Evolutionary conservation across 1,140 invertebrate genomes (phyloP).

Genomic region (Drosophila virilis): DNA sequence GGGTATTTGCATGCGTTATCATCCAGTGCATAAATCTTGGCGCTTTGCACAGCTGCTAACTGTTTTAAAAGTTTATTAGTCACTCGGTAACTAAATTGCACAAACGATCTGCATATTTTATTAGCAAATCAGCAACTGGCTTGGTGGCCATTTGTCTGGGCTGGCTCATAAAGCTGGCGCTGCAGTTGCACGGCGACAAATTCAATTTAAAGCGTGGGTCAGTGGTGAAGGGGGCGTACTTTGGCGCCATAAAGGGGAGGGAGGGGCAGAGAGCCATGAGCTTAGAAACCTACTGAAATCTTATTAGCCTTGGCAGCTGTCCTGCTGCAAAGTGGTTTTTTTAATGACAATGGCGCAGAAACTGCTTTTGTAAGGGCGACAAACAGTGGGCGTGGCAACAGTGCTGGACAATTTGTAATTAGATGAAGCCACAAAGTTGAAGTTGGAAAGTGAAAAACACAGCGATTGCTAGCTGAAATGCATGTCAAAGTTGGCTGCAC

Average conservation of each 20-base stretch:
- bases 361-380: constrained; percentile 9
- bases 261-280: neutral
- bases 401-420: constrained; percentile 11
- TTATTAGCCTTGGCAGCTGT: constrained; percentile 45
- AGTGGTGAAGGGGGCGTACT: neutral
- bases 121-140: constrained; percentile 25
- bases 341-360: constrained; percentile 24
- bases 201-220: constrained; percentile 34
- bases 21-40: neutral
- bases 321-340: constrained; percentile 18
- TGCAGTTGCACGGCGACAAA: constrained; percentile 27
- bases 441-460: neutral
- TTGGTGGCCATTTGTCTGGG: constrained; percentile 20
- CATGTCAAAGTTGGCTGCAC: constrained; percentile 35
- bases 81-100: constrained; percentile 5
- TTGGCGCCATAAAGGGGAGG: constrained; percentile 1
- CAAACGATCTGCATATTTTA: constrained; percentile 26
- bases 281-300: constrained; percentile 42
- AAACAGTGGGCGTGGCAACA: neutral
- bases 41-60: constrained; percentile 19
- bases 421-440: constrained; percentile 41
- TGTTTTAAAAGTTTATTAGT: constrained; percentile 38
- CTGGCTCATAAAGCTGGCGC: constrained; percentile 32
- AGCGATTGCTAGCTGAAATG: constrained; percentile 22
- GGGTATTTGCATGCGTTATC: constrained; percentile 6